phyloP scores from a whole-genome alignment of 1,140 invertebrate genomes.

The Drosophila bocki region DNA sequence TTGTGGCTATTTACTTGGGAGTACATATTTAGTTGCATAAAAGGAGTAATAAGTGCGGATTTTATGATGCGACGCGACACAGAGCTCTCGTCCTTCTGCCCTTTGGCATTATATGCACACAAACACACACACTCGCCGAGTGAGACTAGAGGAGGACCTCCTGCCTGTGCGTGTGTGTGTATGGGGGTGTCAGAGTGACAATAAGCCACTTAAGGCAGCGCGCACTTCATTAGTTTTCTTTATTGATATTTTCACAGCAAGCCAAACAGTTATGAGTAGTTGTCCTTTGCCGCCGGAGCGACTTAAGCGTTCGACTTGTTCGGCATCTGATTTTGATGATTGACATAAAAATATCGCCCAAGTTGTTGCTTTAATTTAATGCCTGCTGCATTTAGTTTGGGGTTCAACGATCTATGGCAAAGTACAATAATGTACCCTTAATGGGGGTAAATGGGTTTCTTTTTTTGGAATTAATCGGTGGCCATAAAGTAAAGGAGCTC shows the following conservation, averaged over 20 bases:
- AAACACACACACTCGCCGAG: slow-evolving; percentile 7
- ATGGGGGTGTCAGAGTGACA: slow-evolving; percentile 66
- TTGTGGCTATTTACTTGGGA: slow-evolving; percentile 64
- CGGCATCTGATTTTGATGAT: slow-evolving; percentile 65
- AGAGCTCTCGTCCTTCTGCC: slow-evolving; percentile 55
- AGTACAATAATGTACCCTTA: not conserved
- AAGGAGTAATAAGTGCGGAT: slow-evolving; percentile 79
- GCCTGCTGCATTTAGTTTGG: not conserved
- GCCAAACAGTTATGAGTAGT: slow-evolving; percentile 76
- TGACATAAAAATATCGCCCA: slow-evolving; percentile 63
- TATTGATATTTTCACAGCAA: slow-evolving; percentile 82
- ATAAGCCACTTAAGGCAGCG: slow-evolving; percentile 81
- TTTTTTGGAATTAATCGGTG: slow-evolving; percentile 20
- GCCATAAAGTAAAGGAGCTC: slow-evolving; percentile 21
- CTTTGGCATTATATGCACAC: slow-evolving; percentile 61
- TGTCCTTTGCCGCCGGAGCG: slow-evolving; percentile 24
- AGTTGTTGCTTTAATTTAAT: slow-evolving; percentile 43
- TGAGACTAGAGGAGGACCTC: slow-evolving; percentile 23
- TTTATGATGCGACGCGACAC: slow-evolving; percentile 70
- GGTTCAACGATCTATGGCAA: slow-evolving; percentile 21
- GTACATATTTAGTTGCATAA: slow-evolving; percentile 67
- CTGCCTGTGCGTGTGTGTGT: slow-evolving; percentile 16
- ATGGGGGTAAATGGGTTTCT: not conserved
- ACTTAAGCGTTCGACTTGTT: slow-evolving; percentile 47
- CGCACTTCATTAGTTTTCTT: slow-evolving; percentile 83